Evolutionary conservation across 2,888 invertebrate genomes (phyloP).

Genomic region (Lasioglossum oenotherae): DNA sequence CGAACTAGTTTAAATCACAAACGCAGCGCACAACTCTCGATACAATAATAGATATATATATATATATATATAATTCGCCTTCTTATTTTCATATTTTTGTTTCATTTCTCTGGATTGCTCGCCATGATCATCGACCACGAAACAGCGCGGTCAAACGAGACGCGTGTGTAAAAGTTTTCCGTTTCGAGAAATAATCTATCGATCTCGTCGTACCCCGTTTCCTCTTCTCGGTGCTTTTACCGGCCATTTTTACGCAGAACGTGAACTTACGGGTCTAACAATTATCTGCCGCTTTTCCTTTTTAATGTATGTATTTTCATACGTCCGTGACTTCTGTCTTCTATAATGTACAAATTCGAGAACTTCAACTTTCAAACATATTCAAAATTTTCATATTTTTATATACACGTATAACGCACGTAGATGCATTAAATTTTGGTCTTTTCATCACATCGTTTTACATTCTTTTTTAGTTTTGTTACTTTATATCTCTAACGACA

Average conservation of each 20-base stretch:
- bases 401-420: slow-evolving; percentile 8
- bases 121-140: slow-evolving; percentile 59
- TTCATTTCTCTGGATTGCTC: slow-evolving; percentile 50
- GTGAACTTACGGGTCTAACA: slow-evolving; percentile 5
- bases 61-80: slow-evolving; percentile 71
- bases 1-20: slow-evolving; percentile 82
- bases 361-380: slow-evolving; percentile 20
- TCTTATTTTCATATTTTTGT: slow-evolving; percentile 46
- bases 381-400: slow-evolving; percentile 10
- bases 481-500: neutral
- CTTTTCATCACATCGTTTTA: slow-evolving; percentile 10
- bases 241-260: slow-evolving; percentile 1
- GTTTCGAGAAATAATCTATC: neutral
- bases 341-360: slow-evolving; percentile 23
- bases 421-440: slow-evolving; percentile 10
- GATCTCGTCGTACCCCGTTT: neutral
- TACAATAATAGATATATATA: slow-evolving; percentile 78
- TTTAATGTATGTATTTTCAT: neutral
- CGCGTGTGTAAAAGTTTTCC: neutral
- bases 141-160: slow-evolving; percentile 25
- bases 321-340: slow-evolving; percentile 12
- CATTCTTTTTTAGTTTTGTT: neutral
- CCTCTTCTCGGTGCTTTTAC: neutral
- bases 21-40: slow-evolving; percentile 80
- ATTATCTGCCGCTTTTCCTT: neutral